Conservation (phyloP, 2,888 invertebrate species). For the Mylabris sibirica region DNA sequence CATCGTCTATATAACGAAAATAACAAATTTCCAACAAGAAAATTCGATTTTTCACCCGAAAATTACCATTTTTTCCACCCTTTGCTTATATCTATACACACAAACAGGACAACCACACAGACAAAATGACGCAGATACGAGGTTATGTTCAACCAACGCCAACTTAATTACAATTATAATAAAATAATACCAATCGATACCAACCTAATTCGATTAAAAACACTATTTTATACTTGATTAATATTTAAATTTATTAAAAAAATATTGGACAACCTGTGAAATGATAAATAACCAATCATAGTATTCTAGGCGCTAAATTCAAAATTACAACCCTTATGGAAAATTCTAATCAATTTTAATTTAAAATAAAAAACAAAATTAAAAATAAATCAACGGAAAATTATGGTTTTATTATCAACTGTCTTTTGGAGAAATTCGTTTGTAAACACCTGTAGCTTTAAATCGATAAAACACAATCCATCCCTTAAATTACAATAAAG, state of each 20-base stretch:
- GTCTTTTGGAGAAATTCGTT: neutral
- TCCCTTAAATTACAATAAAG: no score
- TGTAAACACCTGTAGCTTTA: conserved; percentile 22
- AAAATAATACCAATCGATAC: neutral
- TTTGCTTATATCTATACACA: no score
- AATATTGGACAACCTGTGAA: neutral
- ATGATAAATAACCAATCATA: neutral
- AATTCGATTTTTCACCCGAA: no score
- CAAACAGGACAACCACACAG: no score
- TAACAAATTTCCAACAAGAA: no score
- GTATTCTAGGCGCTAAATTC: neutral
- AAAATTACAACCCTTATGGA: neutral
- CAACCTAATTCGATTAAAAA: neutral
- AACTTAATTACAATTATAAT: no score
- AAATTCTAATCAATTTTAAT: neutral
- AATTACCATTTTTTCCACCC: no score
- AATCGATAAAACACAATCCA: neutral
- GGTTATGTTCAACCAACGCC: no score
- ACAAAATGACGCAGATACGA: no score
- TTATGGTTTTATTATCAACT: neutral
- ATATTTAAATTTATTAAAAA: neutral
- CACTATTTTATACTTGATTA: neutral
- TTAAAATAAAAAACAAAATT: neutral
- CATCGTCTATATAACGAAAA: no score
- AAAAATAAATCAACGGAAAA: no score